phyloP scores from a whole-genome alignment of 2,797 vertebrate species.

The Passerculus sandwichensis region DNA sequence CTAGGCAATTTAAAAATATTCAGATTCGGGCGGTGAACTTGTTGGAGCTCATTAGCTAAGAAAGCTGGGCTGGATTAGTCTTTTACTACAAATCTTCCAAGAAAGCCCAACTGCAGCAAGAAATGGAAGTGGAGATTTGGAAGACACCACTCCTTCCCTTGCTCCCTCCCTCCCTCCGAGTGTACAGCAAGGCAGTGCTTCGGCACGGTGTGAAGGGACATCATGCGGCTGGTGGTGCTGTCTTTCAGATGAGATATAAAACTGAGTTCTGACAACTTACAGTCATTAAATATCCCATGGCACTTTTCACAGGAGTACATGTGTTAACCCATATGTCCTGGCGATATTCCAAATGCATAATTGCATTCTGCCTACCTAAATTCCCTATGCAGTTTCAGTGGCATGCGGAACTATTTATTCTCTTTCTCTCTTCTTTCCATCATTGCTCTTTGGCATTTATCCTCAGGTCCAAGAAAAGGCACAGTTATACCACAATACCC shows the following conservation, averaged over 20 bases:
- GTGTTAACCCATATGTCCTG: slow-evolving; percentile 72
- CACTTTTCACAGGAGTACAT: slow-evolving; percentile 71
- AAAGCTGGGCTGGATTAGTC: not conserved
- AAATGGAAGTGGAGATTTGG: not conserved
- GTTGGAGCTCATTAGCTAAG: slow-evolving; percentile 4
- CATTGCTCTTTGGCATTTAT: not conserved
- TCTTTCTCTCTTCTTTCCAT: not conserved
- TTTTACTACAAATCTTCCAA: not conserved
- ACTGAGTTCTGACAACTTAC: slow-evolving; percentile 68
- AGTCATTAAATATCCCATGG: slow-evolving; percentile 72
- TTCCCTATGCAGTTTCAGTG: slow-evolving; percentile 48
- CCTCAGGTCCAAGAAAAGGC: not conserved
- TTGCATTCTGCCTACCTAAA: slow-evolving; percentile 71
- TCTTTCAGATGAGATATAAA: slow-evolving; percentile 66
- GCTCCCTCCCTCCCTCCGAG: not conserved
- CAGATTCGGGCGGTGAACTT: not conserved
- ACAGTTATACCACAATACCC: not conserved
- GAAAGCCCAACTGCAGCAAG: slow-evolving; percentile 4
- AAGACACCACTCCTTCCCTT: not conserved
- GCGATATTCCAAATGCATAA: slow-evolving; percentile 66
- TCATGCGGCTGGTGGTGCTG: slow-evolving; percentile 48
- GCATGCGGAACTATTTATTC: slow-evolving; percentile 42
- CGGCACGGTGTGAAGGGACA: slow-evolving; percentile 25
- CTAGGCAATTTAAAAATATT: not conserved
- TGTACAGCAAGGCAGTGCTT: not conserved